Base-by-base conservation (phyloP, 2,888 invertebrate genomes). In the Trissolcus brochymenae region DNA sequence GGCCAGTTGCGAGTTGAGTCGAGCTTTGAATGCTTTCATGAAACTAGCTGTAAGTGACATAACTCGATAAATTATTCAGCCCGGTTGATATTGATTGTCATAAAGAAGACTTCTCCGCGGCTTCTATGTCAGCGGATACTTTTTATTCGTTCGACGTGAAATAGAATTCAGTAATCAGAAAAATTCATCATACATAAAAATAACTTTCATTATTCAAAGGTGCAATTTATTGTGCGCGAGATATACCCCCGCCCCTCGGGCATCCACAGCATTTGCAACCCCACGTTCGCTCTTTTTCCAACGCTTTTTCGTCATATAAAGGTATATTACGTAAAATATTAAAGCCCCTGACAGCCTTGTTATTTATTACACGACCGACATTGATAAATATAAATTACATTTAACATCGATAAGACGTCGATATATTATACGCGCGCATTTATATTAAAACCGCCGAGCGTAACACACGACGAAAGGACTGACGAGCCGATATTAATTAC, bases 21-120 rank as follows among this genome's bases (percentile, higher is more conserved):
- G 61, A 76, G 73, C 76, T 74, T 76, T 79, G 79, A 79, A 76
- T 79, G 79, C 76, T 79, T 79, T 79, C 79, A 79, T 76, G 79
- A 79, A 79, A 79, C 79, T 76, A 68, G 76, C 75, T 72, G 79
- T 73, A 79, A 79, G 79, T 76, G 79, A 76, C 75, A 79, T 79
- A 79, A 79, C 76, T 73, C 79, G 66, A 79, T 79, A 79, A 79
- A 79, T 79, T 75, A 79, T 79, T 76, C 79, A 79, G 59, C 73
- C 65, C 50, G 71, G 79, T 60, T 67, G 65, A 35, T 79, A 79
- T 79, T 76, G 79, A 79, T 79, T 79, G 71, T 46, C 64, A 56
- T 72, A 74, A 75, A 75, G 72, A 74, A 74, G 74, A 74, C 78
- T 72, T 70, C 75, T 57, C 67, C 75, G 53, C 40, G 65, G 57